Percentiles rank a stretch among this genome's conserved stretches.
Evolutionary conservation across 2,113 vertebrate genomes (phyloP).

Genomic region (Ophiodon elongatus): DNA sequence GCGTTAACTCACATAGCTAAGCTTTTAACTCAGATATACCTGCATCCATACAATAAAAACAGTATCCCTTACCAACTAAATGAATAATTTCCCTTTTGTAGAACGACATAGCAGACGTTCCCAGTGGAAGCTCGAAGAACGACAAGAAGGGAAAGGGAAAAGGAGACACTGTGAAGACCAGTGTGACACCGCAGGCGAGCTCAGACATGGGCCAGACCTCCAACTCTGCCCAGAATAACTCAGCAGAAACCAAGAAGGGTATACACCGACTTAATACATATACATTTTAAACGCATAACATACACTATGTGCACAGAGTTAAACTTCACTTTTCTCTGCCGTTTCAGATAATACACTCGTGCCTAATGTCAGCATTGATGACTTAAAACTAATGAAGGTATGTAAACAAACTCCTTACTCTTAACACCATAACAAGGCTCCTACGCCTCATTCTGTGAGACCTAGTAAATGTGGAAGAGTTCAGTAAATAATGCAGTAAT

Average conservation of each 20-base stretch:
- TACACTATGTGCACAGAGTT: background rate
- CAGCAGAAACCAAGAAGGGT: constrained; percentile 91
- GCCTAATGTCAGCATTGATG: constrained; percentile 96
- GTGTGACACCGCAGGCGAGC: constrained; percentile 92
- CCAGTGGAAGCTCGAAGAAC: constrained; percentile 95
- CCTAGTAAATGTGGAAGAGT: background rate
- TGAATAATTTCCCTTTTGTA: constrained; percentile 60
- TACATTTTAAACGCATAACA: background rate
- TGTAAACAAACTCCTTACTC: background rate
- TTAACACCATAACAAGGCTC: background rate
- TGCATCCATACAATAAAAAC: background rate
- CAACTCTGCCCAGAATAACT: constrained; percentile 85
- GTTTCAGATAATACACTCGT: constrained; percentile 89
- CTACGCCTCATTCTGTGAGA: background rate
- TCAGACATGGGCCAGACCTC: constrained; percentile 90
- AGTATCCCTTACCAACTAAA: background rate
- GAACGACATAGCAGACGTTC: constrained; percentile 98
- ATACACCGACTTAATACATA: background rate
- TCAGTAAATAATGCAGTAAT: background rate
- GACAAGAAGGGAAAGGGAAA: constrained; percentile 95
- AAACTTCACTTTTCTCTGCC: background rate
- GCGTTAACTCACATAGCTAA: background rate
- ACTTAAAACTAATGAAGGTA: constrained; percentile 99
- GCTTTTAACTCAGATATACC: background rate
- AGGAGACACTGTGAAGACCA: constrained; percentile 89